Evolutionary conservation across 2,797 vertebrate genomes (phyloP).

Genomic region (Betta splendens): DNA sequence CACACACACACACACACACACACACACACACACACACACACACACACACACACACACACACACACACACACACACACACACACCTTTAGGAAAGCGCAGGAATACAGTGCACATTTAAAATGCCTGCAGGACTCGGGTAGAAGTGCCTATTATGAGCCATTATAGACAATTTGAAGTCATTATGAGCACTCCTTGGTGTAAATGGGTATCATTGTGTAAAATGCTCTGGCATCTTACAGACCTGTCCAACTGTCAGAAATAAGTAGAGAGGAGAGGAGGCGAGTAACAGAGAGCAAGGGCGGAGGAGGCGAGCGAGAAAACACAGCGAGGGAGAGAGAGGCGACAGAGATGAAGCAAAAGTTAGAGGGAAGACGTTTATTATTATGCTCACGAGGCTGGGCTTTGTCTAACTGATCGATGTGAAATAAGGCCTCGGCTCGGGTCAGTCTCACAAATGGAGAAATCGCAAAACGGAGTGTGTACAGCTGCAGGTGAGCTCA

Average conservation of each 20-base stretch:
- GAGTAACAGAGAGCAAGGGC: slow-evolving; percentile 7
- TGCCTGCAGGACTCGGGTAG: slow-evolving; percentile 34
- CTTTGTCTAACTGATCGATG: slow-evolving; percentile 58
- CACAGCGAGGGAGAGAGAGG: background rate
- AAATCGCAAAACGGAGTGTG: too few relatives aligned
- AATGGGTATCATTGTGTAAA: slow-evolving; percentile 64
- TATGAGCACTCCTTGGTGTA: slow-evolving; percentile 60
- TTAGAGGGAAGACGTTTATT: slow-evolving; percentile 11
- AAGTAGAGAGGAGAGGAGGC: slow-evolving; percentile 39
- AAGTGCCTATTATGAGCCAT: slow-evolving; percentile 68
- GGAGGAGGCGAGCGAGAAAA: background rate
- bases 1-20: slow-evolving; percentile 1
- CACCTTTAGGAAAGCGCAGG: background rate
- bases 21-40: slow-evolving; percentile 1
- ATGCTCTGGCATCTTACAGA: slow-evolving; percentile 57
- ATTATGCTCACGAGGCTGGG: slow-evolving; percentile 34
- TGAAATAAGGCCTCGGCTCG: slow-evolving; percentile 33
- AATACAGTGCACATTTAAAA: slow-evolving; percentile 30
- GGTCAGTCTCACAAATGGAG: slow-evolving; percentile 18
- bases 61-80: background rate
- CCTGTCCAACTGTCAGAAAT: slow-evolving; percentile 68
- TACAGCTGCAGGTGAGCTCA: background rate
- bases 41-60: slow-evolving; percentile 1
- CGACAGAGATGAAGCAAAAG: background rate
- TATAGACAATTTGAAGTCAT: slow-evolving; percentile 69